Evolutionary conservation across 2,113 vertebrate genomes (phyloP).

Genomic region (Willisornis vidua): DNA sequence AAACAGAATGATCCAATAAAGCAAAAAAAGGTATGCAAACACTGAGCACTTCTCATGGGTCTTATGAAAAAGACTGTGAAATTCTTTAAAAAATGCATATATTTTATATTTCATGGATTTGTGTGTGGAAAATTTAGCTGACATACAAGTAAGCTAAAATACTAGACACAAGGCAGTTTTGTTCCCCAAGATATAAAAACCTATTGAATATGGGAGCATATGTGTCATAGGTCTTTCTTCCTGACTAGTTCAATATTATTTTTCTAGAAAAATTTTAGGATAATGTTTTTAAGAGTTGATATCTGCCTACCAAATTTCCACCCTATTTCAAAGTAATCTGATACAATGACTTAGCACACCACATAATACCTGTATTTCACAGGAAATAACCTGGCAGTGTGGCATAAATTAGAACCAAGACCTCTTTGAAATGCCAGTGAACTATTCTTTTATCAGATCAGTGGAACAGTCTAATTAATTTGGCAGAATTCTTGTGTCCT

Average conservation of each 20-base stretch:
- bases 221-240: neutral
- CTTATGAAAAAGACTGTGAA: neutral
- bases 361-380: neutral
- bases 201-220: neutral
- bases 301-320: neutral
- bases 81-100: neutral
- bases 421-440: neutral
- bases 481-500: slow-evolving; percentile 63
- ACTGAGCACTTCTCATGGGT: neutral
- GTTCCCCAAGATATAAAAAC: neutral
- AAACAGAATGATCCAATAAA: neutral
- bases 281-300: neutral
- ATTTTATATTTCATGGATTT: neutral
- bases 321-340: neutral
- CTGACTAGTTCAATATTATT: neutral
- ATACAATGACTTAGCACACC: neutral
- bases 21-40: neutral
- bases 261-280: neutral
- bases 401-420: neutral
- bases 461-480: slow-evolving; percentile 65
- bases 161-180: neutral
- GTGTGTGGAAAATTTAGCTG: neutral
- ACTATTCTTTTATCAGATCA: slow-evolving; percentile 46
- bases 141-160: neutral
- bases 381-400: neutral